These are phyloP conservation scores for Cyclargus thomasi DNA, from an alignment of 1,140 invertebrate species.

Conservation along the genomic window DNA sequence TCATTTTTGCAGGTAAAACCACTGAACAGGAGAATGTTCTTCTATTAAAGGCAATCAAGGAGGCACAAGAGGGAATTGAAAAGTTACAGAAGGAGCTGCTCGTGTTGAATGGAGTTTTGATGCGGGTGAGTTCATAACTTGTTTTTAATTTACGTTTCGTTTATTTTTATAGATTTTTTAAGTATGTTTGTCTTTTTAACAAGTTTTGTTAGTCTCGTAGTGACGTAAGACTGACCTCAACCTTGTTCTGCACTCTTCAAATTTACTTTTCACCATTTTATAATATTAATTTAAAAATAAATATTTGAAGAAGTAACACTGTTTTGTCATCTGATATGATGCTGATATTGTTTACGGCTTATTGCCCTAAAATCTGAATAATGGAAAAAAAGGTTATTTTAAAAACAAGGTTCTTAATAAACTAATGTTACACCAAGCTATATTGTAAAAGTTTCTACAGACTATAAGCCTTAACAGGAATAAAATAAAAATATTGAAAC, in stretches of 20 bases:
- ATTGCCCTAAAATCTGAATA: too few species aligned
- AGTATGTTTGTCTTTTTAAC: not conserved
- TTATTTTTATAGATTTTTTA: constrained; percentile 2
- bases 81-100: constrained; percentile 82
- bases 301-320: too few species aligned
- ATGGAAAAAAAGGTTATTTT: too few species aligned
- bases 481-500: constrained; percentile 27
- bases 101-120: constrained; percentile 51
- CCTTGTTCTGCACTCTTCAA: not conserved
- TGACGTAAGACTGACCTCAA: not conserved
- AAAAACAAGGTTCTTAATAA: too few species aligned
- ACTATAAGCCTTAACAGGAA: not conserved
- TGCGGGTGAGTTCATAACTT: constrained; percentile 43
- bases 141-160: not conserved
- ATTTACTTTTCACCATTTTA: not conserved
- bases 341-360: too few species aligned
- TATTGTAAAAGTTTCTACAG: too few species aligned
- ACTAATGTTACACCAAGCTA: too few species aligned
- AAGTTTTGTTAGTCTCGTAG: not conserved
- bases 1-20: constrained; percentile 52
- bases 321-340: too few species aligned
- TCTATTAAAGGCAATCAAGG: constrained; percentile 84
- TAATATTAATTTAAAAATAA: not conserved
- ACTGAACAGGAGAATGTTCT: constrained; percentile 79
- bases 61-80: constrained; percentile 85